Evolutionary conservation across 2,113 vertebrate genomes (phyloP).

Genomic region (Bungarus multicinctus): DNA sequence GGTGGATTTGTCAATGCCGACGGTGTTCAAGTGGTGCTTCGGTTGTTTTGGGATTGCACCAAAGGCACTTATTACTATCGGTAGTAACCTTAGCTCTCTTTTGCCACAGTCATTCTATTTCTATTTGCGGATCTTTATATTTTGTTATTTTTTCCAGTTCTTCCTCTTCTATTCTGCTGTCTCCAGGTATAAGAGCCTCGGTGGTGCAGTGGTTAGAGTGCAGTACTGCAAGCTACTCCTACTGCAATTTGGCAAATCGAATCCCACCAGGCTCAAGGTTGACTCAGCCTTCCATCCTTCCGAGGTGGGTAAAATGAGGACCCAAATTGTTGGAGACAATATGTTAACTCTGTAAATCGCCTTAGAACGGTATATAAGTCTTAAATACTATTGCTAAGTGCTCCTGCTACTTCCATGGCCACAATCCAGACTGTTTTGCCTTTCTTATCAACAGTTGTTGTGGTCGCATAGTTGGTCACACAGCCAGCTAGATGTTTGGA

Average conservation of each 20-base stretch:
- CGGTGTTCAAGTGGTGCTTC: not conserved
- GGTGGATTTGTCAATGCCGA: not conserved
- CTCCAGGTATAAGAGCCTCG: not conserved
- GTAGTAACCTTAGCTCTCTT: not conserved
- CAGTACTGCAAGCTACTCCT: too few relatives aligned
- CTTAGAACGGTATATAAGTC: too few relatives aligned
- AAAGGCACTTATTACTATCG: not conserved
- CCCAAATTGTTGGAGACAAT: too few relatives aligned
- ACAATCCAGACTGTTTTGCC: not conserved
- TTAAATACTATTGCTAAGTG: too few relatives aligned
- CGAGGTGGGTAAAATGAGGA: too few relatives aligned
- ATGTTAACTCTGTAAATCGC: too few relatives aligned
- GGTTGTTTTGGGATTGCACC: not conserved
- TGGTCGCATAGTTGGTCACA: not conserved
- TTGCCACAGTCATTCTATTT: not conserved
- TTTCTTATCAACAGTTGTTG: not conserved
- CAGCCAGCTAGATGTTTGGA: not conserved
- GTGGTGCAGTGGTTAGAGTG: too few relatives aligned
- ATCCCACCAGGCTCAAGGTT: too few relatives aligned
- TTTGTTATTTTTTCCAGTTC: not conserved
- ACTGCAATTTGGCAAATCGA: too few relatives aligned
- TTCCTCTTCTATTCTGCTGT: not conserved
- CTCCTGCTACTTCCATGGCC: too few relatives aligned
- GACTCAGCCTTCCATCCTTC: too few relatives aligned
- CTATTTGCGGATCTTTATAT: not conserved